Conservation (phyloP, 2,113 vertebrate genomes). For the Gambusia affinis region DNA sequence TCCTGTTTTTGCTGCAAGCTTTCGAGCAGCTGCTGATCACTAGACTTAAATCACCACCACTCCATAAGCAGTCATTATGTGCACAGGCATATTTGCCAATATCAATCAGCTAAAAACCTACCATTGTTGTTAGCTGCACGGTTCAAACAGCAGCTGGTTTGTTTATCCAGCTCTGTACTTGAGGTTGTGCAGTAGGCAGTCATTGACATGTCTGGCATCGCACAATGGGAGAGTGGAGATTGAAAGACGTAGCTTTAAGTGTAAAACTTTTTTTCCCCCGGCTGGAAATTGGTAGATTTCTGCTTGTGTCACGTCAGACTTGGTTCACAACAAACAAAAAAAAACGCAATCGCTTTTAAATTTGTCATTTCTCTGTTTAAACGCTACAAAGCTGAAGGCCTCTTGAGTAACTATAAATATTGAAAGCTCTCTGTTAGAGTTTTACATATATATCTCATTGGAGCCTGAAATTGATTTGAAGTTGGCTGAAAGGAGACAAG, state of each 20-base stretch:
- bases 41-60: conserved; percentile 55
- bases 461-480: conserved; percentile 82
- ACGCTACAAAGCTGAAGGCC: conserved; percentile 60
- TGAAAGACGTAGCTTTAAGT: conserved; percentile 39
- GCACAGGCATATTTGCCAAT: conserved; percentile 30
- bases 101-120: conserved; percentile 22
- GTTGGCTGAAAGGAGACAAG: conserved; percentile 69
- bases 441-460: conserved; percentile 78
- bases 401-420: conserved; percentile 71
- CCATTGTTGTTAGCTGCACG: conserved; percentile 24
- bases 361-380: conserved; percentile 51
- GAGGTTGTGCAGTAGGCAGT: conserved; percentile 26
- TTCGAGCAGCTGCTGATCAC: conserved; percentile 54
- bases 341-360: conserved; percentile 35
- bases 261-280: conserved; percentile 48
- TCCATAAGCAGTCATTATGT: conserved; percentile 45
- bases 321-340: conserved; percentile 3
- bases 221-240: conserved; percentile 47
- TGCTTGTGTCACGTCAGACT: conserved; percentile 54
- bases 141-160: conserved; percentile 42
- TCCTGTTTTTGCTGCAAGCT: conserved; percentile 59
- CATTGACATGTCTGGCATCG: conserved; percentile 47
- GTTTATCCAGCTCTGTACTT: conserved; percentile 32
- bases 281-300: conserved; percentile 48
- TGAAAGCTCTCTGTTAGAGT: conserved; percentile 67